These are phyloP conservation scores for Cuculus canorus DNA, from an alignment of 2,797 vertebrate genomes.

Conservation along the genomic window DNA sequence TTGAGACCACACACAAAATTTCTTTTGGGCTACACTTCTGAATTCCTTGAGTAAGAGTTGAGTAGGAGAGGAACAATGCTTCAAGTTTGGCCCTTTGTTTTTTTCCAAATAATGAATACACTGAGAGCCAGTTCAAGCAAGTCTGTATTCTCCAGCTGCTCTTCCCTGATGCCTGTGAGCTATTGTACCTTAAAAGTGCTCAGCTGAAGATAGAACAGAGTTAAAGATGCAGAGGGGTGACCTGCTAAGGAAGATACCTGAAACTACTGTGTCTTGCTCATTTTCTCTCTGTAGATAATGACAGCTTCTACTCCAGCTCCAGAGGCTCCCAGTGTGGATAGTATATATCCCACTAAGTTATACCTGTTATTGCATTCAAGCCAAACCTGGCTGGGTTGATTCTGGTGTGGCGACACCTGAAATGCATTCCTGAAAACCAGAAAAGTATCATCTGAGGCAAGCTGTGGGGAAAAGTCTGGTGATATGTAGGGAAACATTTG, in stretches of 20 bases:
- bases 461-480: not conserved
- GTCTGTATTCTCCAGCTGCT: not conserved
- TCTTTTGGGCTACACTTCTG: slow-evolving; percentile 5
- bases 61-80: not conserved
- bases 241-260: not conserved
- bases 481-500: not conserved
- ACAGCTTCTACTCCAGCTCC: not conserved
- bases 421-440: not conserved
- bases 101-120: not conserved
- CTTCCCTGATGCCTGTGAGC: not conserved
- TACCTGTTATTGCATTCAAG: not conserved
- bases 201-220: not conserved
- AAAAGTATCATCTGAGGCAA: not conserved
- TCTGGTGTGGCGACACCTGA: not conserved
- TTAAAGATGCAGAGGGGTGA: not conserved
- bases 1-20: slow-evolving; percentile 43
- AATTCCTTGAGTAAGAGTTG: not conserved
- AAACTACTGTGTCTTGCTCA: not conserved
- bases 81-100: not conserved
- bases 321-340: not conserved
- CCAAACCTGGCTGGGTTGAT: not conserved
- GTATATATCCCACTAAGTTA: not conserved
- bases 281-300: not conserved
- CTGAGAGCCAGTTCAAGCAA: not conserved
- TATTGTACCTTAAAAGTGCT: not conserved